Evolutionary conservation across 2,797 vertebrate species (phyloP), one percentile per base, ranked within the genome.

Genomic region (Pelochelys cantorii): DNA sequence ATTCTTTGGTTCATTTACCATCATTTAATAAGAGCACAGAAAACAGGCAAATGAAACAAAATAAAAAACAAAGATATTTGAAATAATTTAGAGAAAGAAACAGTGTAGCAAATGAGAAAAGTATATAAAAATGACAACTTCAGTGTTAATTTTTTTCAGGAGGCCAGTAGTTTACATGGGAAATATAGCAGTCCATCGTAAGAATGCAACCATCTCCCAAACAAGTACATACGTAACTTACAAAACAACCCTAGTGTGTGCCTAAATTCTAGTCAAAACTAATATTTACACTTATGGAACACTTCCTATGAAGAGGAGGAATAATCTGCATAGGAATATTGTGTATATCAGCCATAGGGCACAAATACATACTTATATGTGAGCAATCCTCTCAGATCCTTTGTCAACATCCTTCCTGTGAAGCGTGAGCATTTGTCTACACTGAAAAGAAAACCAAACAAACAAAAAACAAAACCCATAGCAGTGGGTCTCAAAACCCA

Each of bases 1-100:
- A 60, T 18, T 48, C 57, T 81, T 60, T 60, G 7, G 94, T 85
- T 97, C 91, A 93, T 91, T 89, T 95, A 93, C 74, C 87, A 92
- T 81, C 96, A 80, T 87, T 97, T 84, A 88, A 71, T 92, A 92
- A 95, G 55, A 96, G 79, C 88, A 89, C 93, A 80, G 74, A 83
- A 88, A 95, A 93, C 18, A 95, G 81, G 2, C 1, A 93, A 60
- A 48, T 91, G 71, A 79, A 96, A 71, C 81, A 91, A 90, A 92
- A 86, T 84, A 88, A 54, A 91, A 93, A 88, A 93, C 48, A 93
- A 18, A 74, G 53, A 22, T 86, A 86, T 65, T 18, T 89, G 13
- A 17, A 81, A 74, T 17, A 37, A 55, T 29, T 56, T 55, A 84
- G 23, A 71, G 13, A 18, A 56, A 48, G 11, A 82, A 48, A 59